These are phyloP conservation scores for Rhinella marina DNA, from an alignment of 2,797 vertebrate genomes.

Conservation along the genomic window DNA sequence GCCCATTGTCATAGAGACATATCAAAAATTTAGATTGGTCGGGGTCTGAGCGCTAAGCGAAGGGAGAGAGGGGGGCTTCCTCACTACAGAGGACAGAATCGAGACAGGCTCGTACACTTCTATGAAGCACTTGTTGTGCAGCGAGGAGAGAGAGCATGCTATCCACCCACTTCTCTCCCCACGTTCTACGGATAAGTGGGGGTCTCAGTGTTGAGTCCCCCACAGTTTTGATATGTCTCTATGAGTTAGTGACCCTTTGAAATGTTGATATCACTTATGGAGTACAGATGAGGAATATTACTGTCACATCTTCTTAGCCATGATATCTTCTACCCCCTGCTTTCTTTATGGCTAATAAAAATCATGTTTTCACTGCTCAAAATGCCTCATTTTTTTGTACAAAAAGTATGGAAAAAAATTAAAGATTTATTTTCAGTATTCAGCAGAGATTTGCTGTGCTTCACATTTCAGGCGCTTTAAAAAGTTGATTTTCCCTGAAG, in stretches of 20 bases:
- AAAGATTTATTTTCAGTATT: constrained; percentile 32
- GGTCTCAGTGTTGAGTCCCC: too few species aligned
- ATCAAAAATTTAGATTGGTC: too few species aligned
- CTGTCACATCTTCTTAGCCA: background rate
- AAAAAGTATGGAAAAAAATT: constrained; percentile 29
- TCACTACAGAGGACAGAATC: too few species aligned
- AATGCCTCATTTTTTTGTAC: constrained; percentile 29
- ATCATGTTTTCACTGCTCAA: constrained; percentile 29
- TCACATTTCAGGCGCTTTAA: constrained; percentile 60
- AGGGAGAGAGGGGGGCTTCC: too few species aligned
- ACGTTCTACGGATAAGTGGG: too few species aligned
- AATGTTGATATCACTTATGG: background rate
- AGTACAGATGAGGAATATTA: background rate
- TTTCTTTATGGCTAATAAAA: constrained; percentile 34
- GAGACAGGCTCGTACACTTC: too few species aligned
- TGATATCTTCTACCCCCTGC: background rate
- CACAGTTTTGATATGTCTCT: too few species aligned
- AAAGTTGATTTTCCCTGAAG: constrained; percentile 65
- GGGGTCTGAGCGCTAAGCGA: too few species aligned
- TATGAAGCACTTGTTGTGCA: too few species aligned
- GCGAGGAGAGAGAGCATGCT: too few species aligned
- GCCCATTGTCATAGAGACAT: background rate
- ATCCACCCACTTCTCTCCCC: too few species aligned
- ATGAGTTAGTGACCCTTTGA: background rate
- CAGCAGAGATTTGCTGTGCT: constrained; percentile 59